Conservation (phyloP, 2,888 invertebrate genomes). For the Drosophila parthenogenetica region DNA sequence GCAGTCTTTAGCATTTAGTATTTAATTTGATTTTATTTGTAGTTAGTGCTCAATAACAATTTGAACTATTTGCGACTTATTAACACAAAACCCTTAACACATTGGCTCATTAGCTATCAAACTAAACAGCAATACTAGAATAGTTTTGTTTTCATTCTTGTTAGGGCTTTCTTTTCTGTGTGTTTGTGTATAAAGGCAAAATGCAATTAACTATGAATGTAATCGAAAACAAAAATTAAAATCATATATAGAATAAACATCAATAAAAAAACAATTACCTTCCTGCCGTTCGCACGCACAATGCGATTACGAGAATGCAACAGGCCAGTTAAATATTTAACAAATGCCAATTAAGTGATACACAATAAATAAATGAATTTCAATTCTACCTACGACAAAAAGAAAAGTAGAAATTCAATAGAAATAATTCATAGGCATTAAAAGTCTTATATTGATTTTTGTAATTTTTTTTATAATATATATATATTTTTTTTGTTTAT, state of each 20-base stretch:
- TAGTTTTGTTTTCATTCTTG: slow-evolving; percentile 32
- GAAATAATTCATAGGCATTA: slow-evolving; percentile 14
- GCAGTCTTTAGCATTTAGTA: slow-evolving; percentile 13
- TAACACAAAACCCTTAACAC: slow-evolving; percentile 14
- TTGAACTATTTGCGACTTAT: neutral
- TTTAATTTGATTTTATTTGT: neutral
- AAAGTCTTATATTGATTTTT: slow-evolving; percentile 45
- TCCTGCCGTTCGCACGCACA: slow-evolving; percentile 84
- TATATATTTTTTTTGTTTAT: slow-evolving; percentile 30
- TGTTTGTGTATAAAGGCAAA: slow-evolving; percentile 23
- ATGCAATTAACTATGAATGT: slow-evolving; percentile 32
- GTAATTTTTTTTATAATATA: slow-evolving; percentile 42
- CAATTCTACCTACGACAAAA: slow-evolving; percentile 23
- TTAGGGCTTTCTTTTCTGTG: slow-evolving; percentile 37
- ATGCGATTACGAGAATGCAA: slow-evolving; percentile 28
- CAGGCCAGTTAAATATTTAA: slow-evolving; percentile 26
- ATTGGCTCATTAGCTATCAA: slow-evolving; percentile 18
- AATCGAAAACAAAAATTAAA: slow-evolving; percentile 19
- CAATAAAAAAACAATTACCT: slow-evolving; percentile 72
- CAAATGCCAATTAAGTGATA: slow-evolving; percentile 43
- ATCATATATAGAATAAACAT: slow-evolving; percentile 37
- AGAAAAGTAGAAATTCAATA: slow-evolving; percentile 25
- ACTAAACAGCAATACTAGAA: slow-evolving; percentile 42
- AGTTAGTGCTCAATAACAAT: slow-evolving; percentile 9
- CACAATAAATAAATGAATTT: slow-evolving; percentile 20